phyloP scores from a whole-genome alignment of 2,888 invertebrate species.

The Coleophora deauratella region DNA sequence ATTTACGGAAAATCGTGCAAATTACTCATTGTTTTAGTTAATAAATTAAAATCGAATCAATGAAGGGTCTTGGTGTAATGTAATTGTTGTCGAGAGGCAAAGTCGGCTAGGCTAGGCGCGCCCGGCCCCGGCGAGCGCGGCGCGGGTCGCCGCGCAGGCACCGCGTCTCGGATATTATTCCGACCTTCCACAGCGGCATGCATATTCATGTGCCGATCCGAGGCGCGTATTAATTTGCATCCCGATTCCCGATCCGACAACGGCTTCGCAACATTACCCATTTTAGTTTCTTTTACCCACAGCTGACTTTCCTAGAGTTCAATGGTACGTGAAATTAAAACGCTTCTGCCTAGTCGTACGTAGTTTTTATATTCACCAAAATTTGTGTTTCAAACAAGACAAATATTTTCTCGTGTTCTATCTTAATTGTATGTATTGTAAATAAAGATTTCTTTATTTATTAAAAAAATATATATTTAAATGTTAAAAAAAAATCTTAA shows the following conservation, averaged over 20 bases:
- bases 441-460: no score
- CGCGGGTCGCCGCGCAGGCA: conserved; percentile 19
- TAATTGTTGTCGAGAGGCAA: conserved; percentile 8
- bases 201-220: conserved; percentile 67
- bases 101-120: conserved; percentile 1
- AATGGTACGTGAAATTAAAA: conserved; percentile 40
- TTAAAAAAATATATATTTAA: no score
- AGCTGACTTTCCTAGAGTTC: conserved; percentile 28
- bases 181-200: conserved; percentile 50
- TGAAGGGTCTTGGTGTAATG: no score
- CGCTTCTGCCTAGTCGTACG: not conserved
- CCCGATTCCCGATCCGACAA: conserved; percentile 55
- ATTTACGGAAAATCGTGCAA: no score
- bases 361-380: no score
- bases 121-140: conserved; percentile 14
- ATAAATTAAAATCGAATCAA: no score
- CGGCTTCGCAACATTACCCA: conserved; percentile 48
- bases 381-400: no score
- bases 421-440: no score
- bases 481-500: no score
- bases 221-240: conserved; percentile 72
- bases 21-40: no score
- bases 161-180: conserved; percentile 56
- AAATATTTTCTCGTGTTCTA: no score
- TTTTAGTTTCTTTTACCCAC: conserved; percentile 49